phyloP scores from a whole-genome alignment of 2,113 vertebrate genomes.

The Onychostruthus taczanowskii region DNA sequence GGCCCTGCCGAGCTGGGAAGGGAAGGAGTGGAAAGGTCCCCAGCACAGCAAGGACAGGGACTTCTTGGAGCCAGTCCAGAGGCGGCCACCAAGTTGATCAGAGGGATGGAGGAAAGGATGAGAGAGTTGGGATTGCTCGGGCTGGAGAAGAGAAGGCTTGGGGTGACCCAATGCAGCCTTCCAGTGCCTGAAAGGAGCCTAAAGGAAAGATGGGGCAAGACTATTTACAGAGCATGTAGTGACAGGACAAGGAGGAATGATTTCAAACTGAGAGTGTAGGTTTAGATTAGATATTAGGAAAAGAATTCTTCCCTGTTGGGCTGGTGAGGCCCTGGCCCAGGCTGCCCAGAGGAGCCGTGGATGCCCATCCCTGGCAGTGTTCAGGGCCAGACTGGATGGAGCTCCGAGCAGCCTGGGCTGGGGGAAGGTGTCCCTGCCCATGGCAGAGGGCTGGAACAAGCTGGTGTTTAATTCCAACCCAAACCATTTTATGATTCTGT shows the following conservation, averaged over 20 bases:
- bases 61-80: fast-evolving
- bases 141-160: neutral
- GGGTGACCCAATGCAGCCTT: neutral
- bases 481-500: neutral
- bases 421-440: neutral
- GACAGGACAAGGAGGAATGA: neutral
- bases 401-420: fast-evolving
- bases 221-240: too few relatives aligned
- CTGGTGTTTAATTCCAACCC: neutral
- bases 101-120: neutral
- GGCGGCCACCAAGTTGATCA: neutral
- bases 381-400: neutral
- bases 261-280: neutral
- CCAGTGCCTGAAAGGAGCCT: neutral
- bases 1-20: neutral
- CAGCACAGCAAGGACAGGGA: neutral
- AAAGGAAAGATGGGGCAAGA: neutral
- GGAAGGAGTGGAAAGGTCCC: fast-evolving
- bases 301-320: too few relatives aligned
- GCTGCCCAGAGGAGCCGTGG: neutral
- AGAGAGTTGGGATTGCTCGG: neutral
- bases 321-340: fast-evolving
- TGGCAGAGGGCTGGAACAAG: neutral
- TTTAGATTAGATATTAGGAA: neutral
- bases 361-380: neutral